Conservation (phyloP, 2,888 invertebrate genomes). For the Hirtodrosophila duncani region DNA sequence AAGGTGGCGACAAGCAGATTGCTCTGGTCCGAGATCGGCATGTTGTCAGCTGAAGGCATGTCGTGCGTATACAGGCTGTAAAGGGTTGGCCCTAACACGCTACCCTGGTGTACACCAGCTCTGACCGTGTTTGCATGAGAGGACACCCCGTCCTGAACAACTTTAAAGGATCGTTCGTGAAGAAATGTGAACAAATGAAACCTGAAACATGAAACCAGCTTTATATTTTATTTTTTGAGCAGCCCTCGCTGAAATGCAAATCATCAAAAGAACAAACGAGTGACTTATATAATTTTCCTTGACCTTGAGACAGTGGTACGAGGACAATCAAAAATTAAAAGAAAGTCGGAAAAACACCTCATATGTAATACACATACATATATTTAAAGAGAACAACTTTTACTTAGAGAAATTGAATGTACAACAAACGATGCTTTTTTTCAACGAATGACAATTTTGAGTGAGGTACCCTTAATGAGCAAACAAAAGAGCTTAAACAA, state of each 20-base stretch:
- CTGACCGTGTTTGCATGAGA: too few relatives aligned
- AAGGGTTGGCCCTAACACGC: too few relatives aligned
- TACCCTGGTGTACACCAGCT: too few relatives aligned
- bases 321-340: constrained; percentile 11
- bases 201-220: not conserved
- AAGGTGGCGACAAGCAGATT: too few relatives aligned
- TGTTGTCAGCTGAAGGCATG: too few relatives aligned
- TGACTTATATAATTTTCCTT: constrained; percentile 2
- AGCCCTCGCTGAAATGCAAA: constrained; percentile 17
- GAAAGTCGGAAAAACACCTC: not conserved
- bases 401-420: constrained; percentile 27
- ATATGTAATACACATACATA: not conserved
- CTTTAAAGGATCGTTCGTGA: too few relatives aligned
- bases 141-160: too few relatives aligned
- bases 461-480: constrained; percentile 42
- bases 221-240: not conserved
- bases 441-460: not conserved
- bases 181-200: not conserved
- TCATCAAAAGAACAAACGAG: not conserved
- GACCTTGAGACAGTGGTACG: constrained; percentile 46
- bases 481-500: constrained; percentile 44
- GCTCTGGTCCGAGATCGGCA: too few relatives aligned
- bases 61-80: too few relatives aligned
- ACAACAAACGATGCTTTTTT: constrained; percentile 42
- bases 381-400: constrained; percentile 12